A percentile compares a stretch with the other conserved stretches of the same genome.
Evolutionary conservation across 1,140 invertebrate genomes (phyloP).

Genomic region (Andrena cerasifolii): DNA sequence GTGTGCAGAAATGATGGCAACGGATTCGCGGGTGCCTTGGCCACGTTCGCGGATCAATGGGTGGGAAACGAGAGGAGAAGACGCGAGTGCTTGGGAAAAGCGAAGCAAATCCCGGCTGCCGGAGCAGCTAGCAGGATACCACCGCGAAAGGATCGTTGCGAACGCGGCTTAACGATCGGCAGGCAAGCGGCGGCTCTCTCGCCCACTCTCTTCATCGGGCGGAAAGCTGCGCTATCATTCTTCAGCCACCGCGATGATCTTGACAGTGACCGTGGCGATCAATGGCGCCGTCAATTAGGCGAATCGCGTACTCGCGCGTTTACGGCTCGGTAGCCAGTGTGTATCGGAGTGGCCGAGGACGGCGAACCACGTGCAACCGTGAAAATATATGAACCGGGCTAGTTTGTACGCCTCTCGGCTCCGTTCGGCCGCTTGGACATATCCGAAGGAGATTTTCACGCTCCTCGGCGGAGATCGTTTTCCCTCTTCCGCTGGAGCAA

Average conservation of each 20-base stretch:
- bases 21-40: too few relatives aligned
- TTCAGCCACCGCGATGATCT: constrained; percentile 65
- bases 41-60: too few relatives aligned
- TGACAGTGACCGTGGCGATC: constrained; percentile 76
- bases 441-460: background rate
- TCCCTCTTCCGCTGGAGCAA: background rate
- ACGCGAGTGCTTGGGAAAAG: too few relatives aligned
- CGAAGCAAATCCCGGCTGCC: too few relatives aligned
- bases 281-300: constrained; percentile 62
- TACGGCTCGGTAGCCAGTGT: background rate
- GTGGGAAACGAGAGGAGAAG: too few relatives aligned
- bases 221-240: constrained; percentile 61
- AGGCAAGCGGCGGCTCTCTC: background rate
- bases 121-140: too few relatives aligned
- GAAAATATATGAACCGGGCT: too few relatives aligned
- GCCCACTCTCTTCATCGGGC: constrained; percentile 39
- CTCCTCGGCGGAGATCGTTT: too few relatives aligned
- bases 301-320: constrained; percentile 11
- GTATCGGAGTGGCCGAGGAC: background rate
- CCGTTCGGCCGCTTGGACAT: too few relatives aligned
- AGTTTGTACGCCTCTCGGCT: too few relatives aligned
- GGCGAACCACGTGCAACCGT: background rate
- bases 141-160: constrained; percentile 1
- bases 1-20: too few relatives aligned
- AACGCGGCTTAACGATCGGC: constrained; percentile 44